Evolutionary conservation across 2,888 invertebrate species (phyloP).

Genomic region (Catocala nupta): DNA sequence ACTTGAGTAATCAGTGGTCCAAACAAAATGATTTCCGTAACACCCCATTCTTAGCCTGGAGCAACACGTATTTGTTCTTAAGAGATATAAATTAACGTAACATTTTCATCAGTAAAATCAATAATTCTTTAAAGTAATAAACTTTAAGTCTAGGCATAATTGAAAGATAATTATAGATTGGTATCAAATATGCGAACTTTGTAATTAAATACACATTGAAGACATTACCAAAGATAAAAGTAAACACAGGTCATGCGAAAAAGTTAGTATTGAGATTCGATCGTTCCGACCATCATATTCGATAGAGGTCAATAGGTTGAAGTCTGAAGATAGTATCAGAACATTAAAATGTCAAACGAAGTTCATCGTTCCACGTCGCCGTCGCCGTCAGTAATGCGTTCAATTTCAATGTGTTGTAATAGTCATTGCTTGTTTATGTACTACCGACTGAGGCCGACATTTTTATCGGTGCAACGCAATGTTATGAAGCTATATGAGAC

Average conservation of each 20-base stretch:
- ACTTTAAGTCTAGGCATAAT: conserved; percentile 12
- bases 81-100: not conserved
- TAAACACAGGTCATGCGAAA: conserved; percentile 13
- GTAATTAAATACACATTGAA: conserved; percentile 3
- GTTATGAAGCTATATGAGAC: conserved; percentile 55
- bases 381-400: conserved; percentile 52
- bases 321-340: conserved; percentile 66
- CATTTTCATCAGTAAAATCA: not conserved
- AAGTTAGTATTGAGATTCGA: conserved; percentile 11
- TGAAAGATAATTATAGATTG: conserved; percentile 13
- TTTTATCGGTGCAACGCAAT: conserved; percentile 69
- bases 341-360: conserved; percentile 67
- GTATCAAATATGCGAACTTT: conserved; percentile 5
- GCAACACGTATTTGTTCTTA: not conserved
- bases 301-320: conserved; percentile 64
- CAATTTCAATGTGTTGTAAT: conserved; percentile 63
- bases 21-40: conserved; percentile 21
- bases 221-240: conserved; percentile 7
- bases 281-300: conserved; percentile 29
- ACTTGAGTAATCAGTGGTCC: conserved; percentile 10
- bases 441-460: conserved; percentile 61
- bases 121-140: conserved; percentile 18
- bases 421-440: conserved; percentile 43
- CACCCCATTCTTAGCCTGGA: conserved; percentile 5
- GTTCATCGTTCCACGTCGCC: conserved; percentile 11